A percentile compares a stretch with the other conserved stretches of the same genome.
Evolutionary conservation across 2,888 invertebrate species (phyloP).

Genomic region (Carcina quercana): DNA sequence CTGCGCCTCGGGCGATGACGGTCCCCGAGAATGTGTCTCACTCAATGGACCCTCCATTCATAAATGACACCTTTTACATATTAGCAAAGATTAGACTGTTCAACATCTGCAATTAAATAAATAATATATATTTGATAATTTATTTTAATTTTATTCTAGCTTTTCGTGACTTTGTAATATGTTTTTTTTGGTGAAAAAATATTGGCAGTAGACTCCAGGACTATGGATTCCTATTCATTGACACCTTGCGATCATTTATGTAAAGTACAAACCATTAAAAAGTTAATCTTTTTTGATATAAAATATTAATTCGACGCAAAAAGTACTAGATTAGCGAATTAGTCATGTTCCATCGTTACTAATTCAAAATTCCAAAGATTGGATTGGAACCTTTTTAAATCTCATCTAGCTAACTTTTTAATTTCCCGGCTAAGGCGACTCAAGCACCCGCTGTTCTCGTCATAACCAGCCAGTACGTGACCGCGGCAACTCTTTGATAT

Average conservation of each 20-base stretch:
- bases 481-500: constrained; percentile 64
- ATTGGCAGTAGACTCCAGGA: too few relatives aligned
- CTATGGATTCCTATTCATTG: too few relatives aligned
- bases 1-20: not conserved
- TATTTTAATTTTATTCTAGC: too few relatives aligned
- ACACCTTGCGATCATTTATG: too few relatives aligned
- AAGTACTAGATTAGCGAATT: constrained; percentile 40
- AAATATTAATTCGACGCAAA: too few relatives aligned
- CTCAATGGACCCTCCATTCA: constrained; percentile 11
- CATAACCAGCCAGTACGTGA: constrained; percentile 68
- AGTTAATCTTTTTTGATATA: too few relatives aligned
- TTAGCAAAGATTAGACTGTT: too few relatives aligned
- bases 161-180: too few relatives aligned
- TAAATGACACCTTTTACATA: constrained; percentile 1
- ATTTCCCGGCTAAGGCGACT: constrained; percentile 43
- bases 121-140: too few relatives aligned
- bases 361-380: constrained; percentile 23
- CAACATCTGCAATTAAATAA: too few relatives aligned
- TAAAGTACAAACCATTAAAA: too few relatives aligned
- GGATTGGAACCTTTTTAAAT: constrained; percentile 24
- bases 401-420: constrained; percentile 50
- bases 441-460: constrained; percentile 56
- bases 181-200: too few relatives aligned
- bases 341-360: constrained; percentile 16
- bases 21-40: constrained; percentile 9